A percentile compares a stretch with the other conserved stretches of the same genome.
phyloP scores from a whole-genome alignment of 2,797 vertebrate genomes.

The Tarsius wallacei region DNA sequence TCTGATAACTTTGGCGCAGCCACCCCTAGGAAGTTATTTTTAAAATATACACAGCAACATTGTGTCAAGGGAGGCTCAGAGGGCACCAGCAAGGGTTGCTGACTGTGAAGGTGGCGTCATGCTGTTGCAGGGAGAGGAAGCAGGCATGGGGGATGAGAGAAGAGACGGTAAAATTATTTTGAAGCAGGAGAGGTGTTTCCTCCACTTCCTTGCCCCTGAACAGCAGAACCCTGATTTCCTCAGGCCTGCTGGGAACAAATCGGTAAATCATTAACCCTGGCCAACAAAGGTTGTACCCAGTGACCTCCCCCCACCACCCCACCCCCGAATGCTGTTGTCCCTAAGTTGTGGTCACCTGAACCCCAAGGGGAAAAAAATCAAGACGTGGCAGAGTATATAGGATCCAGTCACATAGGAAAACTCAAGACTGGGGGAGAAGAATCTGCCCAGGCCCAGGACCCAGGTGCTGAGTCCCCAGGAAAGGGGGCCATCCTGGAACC shows the following conservation, averaged over 20 bases:
- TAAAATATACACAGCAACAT: background rate
- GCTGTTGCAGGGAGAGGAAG: background rate
- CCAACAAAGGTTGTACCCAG: slow-evolving; percentile 48
- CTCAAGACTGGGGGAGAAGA: background rate
- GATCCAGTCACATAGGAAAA: background rate
- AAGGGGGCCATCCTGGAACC: accelerated
- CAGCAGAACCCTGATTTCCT: background rate
- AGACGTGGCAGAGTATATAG: background rate
- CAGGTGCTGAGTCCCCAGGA: background rate
- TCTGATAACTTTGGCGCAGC: background rate
- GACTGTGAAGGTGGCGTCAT: background rate
- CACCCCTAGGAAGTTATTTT: background rate
- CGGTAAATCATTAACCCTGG: slow-evolving; percentile 74
- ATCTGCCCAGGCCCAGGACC: background rate
- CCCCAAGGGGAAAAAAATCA: background rate
- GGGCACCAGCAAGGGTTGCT: background rate
- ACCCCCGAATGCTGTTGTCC: background rate
- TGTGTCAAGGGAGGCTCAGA: background rate
- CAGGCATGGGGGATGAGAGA: background rate
- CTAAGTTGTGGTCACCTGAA: background rate
- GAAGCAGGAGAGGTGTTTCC: background rate
- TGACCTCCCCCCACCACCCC: background rate
- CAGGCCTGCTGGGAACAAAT: background rate
- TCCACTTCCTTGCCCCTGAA: background rate
- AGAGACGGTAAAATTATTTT: background rate